Base-by-base conservation (phyloP, 2,113 vertebrate species). In the Pedetes capensis region DNA sequence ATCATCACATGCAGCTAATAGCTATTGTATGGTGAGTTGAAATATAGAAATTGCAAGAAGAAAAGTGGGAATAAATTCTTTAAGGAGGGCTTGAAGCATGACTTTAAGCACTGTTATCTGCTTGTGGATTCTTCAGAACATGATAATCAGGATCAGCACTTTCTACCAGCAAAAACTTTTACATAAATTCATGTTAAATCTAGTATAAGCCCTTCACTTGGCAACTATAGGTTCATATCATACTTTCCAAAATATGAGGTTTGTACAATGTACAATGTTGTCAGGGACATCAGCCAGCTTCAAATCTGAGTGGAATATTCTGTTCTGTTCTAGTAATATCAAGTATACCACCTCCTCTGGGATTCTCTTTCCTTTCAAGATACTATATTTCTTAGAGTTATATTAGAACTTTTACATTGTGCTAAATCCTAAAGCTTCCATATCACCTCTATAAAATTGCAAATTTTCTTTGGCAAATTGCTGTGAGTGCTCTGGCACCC, bases 1-100 rank as follows among this genome's bases (percentile, higher is more conserved):
- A 88, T 79, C n/a, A 89, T 96, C 95, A n/a, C 64, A 92, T 81
- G 53, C 3, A 91, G 53, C 42, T 94, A 80, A 23, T 23, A 83
- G 53, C 17, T 87, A 66, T 87, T 89, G 13, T 89, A 63, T 87
- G 8, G 7, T 72, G 66, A 84, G 37, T 17, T 91, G 63, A 96
- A 94, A 82, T 91, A 89, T 80, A 63, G 34, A 22, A 71, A 84
- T 18, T 78, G 8, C 16, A 96, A 72, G 12, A n/a, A 71, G 64
- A 95, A 84, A 81, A 6, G 7, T 49, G 68, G 86, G 27, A 91
- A 91, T 59, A 74, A 85, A 83, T 81, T 17, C 32, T 72, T 89
- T 89, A 86, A 66, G 16, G 63, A 79, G 18, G 7, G 22, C 59
- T 10, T 55, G 13, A 89, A 93, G 42, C 6, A 68, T 89, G 3